Percentiles rank a stretch among this genome's conserved stretches.
Conservation (phyloP, 2,113 vertebrate species). For the Lampris megalopsis region DNA sequence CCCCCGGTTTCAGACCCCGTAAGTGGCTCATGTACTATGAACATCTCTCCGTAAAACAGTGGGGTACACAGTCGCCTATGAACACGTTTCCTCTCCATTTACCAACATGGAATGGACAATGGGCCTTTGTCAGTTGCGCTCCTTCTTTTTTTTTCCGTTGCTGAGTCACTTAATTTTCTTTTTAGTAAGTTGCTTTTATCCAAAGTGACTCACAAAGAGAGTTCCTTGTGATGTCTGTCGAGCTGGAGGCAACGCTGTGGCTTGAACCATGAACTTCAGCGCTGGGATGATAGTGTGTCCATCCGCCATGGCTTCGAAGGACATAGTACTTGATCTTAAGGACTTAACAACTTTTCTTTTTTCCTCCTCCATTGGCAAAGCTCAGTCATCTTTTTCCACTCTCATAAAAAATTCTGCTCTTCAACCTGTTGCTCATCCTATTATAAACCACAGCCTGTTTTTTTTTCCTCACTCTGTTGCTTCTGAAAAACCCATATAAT, state of each 20-base stretch:
- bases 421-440: constrained; percentile 17
- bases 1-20: constrained; percentile 44
- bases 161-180: constrained; percentile 67
- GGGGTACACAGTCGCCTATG: constrained; percentile 50
- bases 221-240: too few relatives aligned
- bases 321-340: too few relatives aligned
- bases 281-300: too few relatives aligned
- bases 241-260: too few relatives aligned
- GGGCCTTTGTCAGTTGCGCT: constrained; percentile 46
- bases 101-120: constrained; percentile 70
- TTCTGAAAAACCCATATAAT: too few relatives aligned
- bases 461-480: not conserved
- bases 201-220: too few relatives aligned
- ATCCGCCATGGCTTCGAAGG: too few relatives aligned
- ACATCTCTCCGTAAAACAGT: constrained; percentile 48
- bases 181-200: not conserved
- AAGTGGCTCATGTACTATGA: constrained; percentile 56
- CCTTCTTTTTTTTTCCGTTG: constrained; percentile 32
- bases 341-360: too few relatives aligned
- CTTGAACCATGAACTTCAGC: too few relatives aligned
- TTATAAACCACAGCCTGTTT: constrained; percentile 18
- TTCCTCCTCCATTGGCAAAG: too few relatives aligned
- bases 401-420: constrained; percentile 12
- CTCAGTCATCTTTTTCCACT: constrained; percentile 24
- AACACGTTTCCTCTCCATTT: constrained; percentile 62